Conservation (phyloP, 2,113 vertebrate genomes). For the Ascaphus truei region DNA sequence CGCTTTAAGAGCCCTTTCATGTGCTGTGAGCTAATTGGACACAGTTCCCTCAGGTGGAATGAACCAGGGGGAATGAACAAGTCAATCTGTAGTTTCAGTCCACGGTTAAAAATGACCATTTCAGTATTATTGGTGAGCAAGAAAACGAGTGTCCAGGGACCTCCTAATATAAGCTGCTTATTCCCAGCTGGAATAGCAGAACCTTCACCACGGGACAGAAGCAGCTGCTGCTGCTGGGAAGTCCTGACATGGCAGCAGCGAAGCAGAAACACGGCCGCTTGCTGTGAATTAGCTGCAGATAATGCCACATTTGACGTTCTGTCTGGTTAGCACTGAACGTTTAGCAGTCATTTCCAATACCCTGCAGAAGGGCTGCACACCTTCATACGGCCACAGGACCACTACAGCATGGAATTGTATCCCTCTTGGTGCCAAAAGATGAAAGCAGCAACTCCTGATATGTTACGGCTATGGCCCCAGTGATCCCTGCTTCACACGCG, state of each 20-base stretch:
- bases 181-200: constrained; percentile 16
- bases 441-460: no score
- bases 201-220: constrained; percentile 10
- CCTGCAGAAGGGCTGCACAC: background rate
- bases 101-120: constrained; percentile 20
- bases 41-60: no score
- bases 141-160: constrained; percentile 2
- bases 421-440: no score
- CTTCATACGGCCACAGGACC: background rate
- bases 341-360: background rate
- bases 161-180: constrained; percentile 15
- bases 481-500: no score
- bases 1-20: no score
- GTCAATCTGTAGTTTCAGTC: no score
- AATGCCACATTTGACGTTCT: constrained; percentile 26
- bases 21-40: no score
- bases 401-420: no score
- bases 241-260: constrained; percentile 19
- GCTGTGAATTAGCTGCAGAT: constrained; percentile 22
- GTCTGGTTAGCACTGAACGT: constrained; percentile 2
- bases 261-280: constrained; percentile 15
- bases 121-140: background rate
- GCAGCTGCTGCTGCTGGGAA: constrained; percentile 9
- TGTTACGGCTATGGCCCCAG: no score
- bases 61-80: no score